Evolutionary conservation across 2,113 vertebrate species (phyloP).

Genomic region (Recurvirostra avosetta): DNA sequence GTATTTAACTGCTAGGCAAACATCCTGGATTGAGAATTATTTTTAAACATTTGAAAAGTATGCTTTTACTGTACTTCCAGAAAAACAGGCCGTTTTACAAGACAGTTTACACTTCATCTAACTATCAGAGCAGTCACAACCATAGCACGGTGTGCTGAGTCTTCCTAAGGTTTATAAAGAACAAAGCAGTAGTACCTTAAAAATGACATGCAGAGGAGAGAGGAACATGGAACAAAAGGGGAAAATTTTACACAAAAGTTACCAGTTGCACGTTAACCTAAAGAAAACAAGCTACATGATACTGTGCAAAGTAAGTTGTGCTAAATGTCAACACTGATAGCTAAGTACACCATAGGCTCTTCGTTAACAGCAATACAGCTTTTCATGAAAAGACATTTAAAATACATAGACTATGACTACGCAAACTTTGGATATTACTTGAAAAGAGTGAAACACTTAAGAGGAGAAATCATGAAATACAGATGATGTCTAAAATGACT

Average conservation of each 20-base stretch:
- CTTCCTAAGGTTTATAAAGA: neutral
- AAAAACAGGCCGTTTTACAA: neutral
- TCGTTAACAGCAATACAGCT: neutral
- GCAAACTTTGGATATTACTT: neutral
- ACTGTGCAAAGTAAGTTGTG: neutral
- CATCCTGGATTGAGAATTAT: neutral
- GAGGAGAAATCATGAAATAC: neutral
- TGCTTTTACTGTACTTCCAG: neutral
- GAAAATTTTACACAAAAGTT: neutral
- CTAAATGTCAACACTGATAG: neutral
- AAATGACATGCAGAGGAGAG: neutral
- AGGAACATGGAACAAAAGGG: neutral
- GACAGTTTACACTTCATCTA: neutral
- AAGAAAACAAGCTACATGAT: neutral
- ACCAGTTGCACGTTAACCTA: neutral
- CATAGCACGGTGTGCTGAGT: neutral
- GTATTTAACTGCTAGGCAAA: neutral
- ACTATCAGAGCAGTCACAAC: neutral
- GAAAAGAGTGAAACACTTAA: neutral
- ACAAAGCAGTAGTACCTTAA: neutral
- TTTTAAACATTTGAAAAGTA: neutral
- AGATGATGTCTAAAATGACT: neutral
- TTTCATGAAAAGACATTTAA: neutral
- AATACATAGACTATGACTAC: neutral
- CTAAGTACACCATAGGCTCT: neutral